Percentiles rank a stretch among this genome's conserved stretches.
These are phyloP conservation scores for Cerastis leucographa DNA, from an alignment of 2,888 invertebrate species.

Conservation along the genomic window DNA sequence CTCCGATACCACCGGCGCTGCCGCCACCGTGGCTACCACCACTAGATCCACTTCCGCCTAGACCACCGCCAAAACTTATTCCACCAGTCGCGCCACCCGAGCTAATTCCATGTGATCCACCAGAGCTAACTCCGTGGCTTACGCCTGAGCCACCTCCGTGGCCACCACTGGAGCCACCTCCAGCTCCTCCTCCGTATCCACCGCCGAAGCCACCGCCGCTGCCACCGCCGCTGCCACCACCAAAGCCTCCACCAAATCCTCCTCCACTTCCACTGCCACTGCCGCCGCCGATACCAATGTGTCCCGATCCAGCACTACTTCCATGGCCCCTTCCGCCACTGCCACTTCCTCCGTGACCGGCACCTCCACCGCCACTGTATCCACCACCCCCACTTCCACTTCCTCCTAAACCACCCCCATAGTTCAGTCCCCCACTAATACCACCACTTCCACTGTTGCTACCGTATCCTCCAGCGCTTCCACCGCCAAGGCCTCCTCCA, in stretches of 20 bases:
- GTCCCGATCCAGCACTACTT: slow-evolving; percentile 24
- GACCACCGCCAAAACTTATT: slow-evolving; percentile 40
- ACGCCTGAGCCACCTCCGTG: slow-evolving; percentile 14
- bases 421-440: slow-evolving; percentile 52
- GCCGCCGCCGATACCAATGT: slow-evolving; percentile 58
- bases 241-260: slow-evolving; percentile 67
- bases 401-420: slow-evolving; percentile 69
- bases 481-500: slow-evolving; percentile 65
- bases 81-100: slow-evolving; percentile 30
- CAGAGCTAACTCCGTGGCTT: slow-evolving; percentile 53
- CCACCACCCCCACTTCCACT: slow-evolving; percentile 66
- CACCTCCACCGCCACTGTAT: slow-evolving; percentile 45
- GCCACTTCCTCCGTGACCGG: slow-evolving; percentile 1
- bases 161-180: slow-evolving; percentile 23
- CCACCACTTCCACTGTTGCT: slow-evolving; percentile 53
- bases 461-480: slow-evolving; percentile 54
- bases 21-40: slow-evolving; percentile 65
- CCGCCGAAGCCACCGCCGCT: slow-evolving; percentile 37
- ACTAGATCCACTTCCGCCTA: slow-evolving; percentile 70
- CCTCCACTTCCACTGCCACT: slow-evolving; percentile 37
- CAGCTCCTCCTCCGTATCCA: slow-evolving; percentile 21
- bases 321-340: slow-evolving; percentile 36
- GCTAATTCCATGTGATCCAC: slow-evolving; percentile 35
- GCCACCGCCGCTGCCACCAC: slow-evolving; percentile 41
- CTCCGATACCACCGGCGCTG: slow-evolving; percentile 17